Conservation (phyloP, 2,888 invertebrate genomes). For the Criorhina ranunculi region DNA sequence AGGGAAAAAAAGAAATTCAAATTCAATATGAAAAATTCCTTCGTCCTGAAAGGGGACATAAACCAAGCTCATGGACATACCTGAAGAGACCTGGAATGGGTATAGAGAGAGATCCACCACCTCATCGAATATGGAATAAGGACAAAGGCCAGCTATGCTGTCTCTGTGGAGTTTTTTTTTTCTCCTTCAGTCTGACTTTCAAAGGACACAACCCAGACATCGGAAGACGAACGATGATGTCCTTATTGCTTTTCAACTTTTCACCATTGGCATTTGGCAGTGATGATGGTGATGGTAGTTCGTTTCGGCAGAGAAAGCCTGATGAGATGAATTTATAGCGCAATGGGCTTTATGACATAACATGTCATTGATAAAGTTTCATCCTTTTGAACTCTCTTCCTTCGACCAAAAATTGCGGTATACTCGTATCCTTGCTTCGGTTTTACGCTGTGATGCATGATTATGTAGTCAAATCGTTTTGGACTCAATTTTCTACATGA, state of each 20-base stretch:
- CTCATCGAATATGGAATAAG: constrained; percentile 15
- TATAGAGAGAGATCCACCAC: not conserved
- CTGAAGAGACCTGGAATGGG: too few species aligned
- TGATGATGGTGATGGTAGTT: too few species aligned
- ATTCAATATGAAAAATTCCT: constrained; percentile 32
- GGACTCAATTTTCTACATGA: constrained; percentile 69
- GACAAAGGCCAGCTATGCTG: constrained; percentile 18
- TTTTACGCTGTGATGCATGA: constrained; percentile 43
- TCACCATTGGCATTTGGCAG: constrained; percentile 20
- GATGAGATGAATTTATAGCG: constrained; percentile 61
- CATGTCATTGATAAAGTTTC: constrained; percentile 57
- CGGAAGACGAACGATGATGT: constrained; percentile 29
- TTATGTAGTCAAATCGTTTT: constrained; percentile 65
- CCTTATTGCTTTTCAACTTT: constrained; percentile 58
- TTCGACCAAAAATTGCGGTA: not conserved
- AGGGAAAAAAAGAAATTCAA: constrained; percentile 5
- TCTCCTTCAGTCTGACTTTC: not conserved
- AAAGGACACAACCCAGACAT: not conserved
- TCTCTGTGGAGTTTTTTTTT: not conserved
- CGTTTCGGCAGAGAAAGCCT: not conserved
- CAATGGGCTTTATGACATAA: constrained; percentile 43
- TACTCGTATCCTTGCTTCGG: constrained; percentile 37
- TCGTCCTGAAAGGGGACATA: not conserved
- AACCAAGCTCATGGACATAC: too few species aligned
- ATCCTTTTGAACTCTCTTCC: constrained; percentile 7